Conservation (phyloP, 1,140 invertebrate species). For the Campoletis sonorensis region DNA sequence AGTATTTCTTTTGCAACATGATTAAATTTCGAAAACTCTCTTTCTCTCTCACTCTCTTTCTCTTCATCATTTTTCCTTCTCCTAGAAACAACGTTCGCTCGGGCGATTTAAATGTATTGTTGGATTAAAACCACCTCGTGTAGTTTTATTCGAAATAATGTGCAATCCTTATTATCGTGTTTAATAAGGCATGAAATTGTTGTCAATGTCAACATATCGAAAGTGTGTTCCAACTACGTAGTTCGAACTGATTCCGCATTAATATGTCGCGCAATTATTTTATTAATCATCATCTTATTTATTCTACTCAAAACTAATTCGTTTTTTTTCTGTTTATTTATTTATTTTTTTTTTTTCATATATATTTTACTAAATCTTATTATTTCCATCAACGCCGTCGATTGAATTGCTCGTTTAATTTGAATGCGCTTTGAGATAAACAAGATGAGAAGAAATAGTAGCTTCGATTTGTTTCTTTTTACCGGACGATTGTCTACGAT, state of each 20-base stretch:
- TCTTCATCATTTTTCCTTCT: constrained; percentile 32
- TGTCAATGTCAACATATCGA: constrained; percentile 40
- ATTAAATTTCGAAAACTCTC: constrained; percentile 46
- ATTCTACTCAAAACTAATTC: not conserved
- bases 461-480: constrained; percentile 5
- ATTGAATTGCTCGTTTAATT: constrained; percentile 6
- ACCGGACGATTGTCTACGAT: constrained; percentile 34
- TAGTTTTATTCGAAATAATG: constrained; percentile 52
- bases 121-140: constrained; percentile 42
- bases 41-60: constrained; percentile 11
- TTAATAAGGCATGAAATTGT: constrained; percentile 39
- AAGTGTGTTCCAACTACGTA: constrained; percentile 29
- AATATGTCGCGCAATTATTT: constrained; percentile 14
- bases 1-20: constrained; percentile 51
- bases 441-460: not conserved
- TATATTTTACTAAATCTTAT: not conserved
- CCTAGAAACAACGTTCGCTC: constrained; percentile 49
- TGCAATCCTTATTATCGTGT: constrained; percentile 38
- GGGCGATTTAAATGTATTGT: constrained; percentile 26
- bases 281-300: not conserved
- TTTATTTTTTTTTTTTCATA: not conserved
- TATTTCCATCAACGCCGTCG: not conserved
- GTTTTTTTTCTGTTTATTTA: too few relatives aligned
- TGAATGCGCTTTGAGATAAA: not conserved
- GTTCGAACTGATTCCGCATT: constrained; percentile 2